A percentile compares a stretch with the other conserved stretches of the same genome.
These are phyloP conservation scores for Drusus annulatus DNA, from an alignment of 1,140 invertebrate species.

Conservation along the genomic window DNA sequence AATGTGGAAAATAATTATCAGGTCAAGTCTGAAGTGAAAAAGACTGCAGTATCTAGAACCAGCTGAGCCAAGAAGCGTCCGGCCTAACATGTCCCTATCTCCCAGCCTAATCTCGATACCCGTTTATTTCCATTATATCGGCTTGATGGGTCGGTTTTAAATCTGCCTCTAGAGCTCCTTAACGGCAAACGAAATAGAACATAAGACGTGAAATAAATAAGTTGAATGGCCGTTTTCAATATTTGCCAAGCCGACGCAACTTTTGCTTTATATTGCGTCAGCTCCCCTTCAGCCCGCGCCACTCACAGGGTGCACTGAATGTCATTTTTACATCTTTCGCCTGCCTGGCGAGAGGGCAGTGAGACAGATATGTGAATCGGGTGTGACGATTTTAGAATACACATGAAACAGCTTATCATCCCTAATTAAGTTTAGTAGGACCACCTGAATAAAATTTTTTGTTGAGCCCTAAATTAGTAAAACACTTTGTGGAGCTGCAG, in stretches of 20 bases:
- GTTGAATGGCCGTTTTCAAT: slow-evolving; percentile 43
- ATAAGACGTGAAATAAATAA: slow-evolving; percentile 48
- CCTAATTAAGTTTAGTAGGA: no score
- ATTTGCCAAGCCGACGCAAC: slow-evolving; percentile 25
- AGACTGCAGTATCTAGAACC: not conserved
- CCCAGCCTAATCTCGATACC: slow-evolving; percentile 27
- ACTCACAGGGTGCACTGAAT: not conserved
- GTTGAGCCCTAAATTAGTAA: no score
- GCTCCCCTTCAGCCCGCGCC: not conserved
- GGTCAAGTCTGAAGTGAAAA: no score
- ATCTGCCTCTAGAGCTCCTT: slow-evolving; percentile 43
- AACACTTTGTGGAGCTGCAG: no score
- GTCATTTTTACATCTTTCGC: not conserved
- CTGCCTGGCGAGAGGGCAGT: no score
- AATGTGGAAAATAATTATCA: not conserved
- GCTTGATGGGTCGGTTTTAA: slow-evolving; percentile 50
- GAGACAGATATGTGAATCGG: no score
- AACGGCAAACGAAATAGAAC: slow-evolving; percentile 46
- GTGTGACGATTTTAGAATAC: no score
- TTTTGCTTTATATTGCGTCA: slow-evolving; percentile 34
- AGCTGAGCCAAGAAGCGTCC: not conserved
- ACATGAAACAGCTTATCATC: no score
- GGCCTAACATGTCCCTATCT: not conserved
- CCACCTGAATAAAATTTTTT: no score
- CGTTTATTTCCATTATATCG: slow-evolving; percentile 48